Conservation (phyloP, 2,888 invertebrate genomes). For the Eupithecia insigniata region DNA sequence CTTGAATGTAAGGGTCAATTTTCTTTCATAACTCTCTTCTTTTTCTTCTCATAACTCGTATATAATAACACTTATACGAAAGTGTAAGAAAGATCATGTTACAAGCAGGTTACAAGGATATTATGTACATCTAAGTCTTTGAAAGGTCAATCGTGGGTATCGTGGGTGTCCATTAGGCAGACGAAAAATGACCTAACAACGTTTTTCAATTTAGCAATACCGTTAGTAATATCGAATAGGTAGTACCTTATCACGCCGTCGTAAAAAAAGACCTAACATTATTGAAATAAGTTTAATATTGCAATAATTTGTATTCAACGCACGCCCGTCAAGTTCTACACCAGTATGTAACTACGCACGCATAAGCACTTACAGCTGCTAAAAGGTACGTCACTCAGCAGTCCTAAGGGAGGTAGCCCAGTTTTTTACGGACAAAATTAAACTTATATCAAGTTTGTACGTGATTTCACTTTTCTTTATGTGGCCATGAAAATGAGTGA, state of each 20-base stretch:
- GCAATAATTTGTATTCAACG: neutral
- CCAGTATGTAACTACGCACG: constrained; percentile 2
- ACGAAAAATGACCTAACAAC: neutral
- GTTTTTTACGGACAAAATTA: constrained; percentile 18
- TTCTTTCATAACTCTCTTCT: no score
- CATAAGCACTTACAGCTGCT: constrained; percentile 10
- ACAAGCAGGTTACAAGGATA: no score
- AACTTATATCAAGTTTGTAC: neutral
- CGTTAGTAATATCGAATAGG: neutral
- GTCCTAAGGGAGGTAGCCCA: neutral
- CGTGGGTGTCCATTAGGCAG: neutral
- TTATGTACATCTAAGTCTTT: neutral
- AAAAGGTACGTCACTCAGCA: constrained; percentile 23
- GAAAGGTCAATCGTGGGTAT: neutral
- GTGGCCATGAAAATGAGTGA: neutral
- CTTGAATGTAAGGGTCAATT: no score
- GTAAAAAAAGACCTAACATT: neutral
- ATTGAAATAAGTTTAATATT: constrained; percentile 5
- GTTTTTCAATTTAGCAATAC: neutral
- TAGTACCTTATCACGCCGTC: neutral
- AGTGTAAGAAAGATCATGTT: neutral
- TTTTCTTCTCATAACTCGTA: no score
- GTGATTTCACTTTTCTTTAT: neutral
- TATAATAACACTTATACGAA: neutral
- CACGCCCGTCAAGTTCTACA: constrained; percentile 6